Percentiles rank a stretch among this genome's conserved stretches.
phyloP scores from a whole-genome alignment of 1,140 invertebrate genomes.

The Agrypnia vestita region DNA sequence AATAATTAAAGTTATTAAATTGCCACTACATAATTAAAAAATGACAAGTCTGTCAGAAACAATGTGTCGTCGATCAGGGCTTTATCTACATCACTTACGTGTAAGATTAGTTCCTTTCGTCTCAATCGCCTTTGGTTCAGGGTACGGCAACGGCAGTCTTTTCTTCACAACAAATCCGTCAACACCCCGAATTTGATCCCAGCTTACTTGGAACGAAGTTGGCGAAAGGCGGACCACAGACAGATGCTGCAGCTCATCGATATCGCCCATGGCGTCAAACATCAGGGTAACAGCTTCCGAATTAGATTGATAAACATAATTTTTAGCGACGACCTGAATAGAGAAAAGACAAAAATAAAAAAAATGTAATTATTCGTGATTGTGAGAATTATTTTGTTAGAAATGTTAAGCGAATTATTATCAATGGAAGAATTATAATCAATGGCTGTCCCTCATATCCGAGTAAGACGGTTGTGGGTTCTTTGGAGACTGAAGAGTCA shows the following conservation, averaged over 20 bases:
- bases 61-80: not conserved
- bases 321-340: constrained; percentile 79
- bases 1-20: not conserved
- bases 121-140: constrained; percentile 64
- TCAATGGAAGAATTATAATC: no score
- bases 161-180: constrained; percentile 77
- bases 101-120: constrained; percentile 69
- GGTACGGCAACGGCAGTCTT: constrained; percentile 71
- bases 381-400: constrained; percentile 56
- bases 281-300: constrained; percentile 74
- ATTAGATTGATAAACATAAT: constrained; percentile 74
- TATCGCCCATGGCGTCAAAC: constrained; percentile 77
- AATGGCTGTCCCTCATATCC: no score
- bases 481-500: no score
- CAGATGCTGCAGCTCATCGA: constrained; percentile 76
- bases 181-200: constrained; percentile 75
- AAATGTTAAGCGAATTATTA: no score
- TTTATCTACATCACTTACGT: constrained; percentile 71
- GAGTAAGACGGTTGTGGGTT: no score
- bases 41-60: no score
- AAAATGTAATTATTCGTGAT: not conserved
- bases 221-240: constrained; percentile 70
- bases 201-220: constrained; percentile 74
- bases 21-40: no score
- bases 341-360: not conserved